Percentiles rank a stretch among this genome's conserved stretches.
Conservation (phyloP, 2,113 vertebrate genomes). For the Erythrocebus patas region DNA sequence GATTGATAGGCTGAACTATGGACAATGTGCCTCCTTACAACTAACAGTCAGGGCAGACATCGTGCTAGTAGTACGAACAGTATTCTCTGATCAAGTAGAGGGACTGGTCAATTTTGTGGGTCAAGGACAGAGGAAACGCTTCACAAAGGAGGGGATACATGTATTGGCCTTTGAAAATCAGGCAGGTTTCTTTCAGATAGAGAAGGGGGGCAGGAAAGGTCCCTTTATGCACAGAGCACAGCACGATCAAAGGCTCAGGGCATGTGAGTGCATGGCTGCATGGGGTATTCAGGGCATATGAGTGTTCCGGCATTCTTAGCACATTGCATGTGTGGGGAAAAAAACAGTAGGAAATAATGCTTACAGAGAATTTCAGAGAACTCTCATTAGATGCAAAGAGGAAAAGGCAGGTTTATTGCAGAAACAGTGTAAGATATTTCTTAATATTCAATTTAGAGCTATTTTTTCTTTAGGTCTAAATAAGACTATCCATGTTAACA, state of each 20-base stretch:
- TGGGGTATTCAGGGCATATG: background rate
- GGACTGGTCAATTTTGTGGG: background rate
- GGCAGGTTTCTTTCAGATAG: background rate
- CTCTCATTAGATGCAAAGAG: background rate
- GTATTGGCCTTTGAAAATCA: background rate
- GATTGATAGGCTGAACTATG: fast-evolving
- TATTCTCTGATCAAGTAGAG: background rate
- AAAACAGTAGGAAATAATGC: background rate
- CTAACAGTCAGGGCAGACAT: background rate
- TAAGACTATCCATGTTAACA: background rate
- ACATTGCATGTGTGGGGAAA: background rate
- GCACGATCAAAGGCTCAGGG: fast-evolving
- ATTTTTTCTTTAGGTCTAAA: background rate
- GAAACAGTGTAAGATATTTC: background rate
- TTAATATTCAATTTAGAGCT: background rate
- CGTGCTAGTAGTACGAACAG: background rate
- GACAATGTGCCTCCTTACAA: no score
- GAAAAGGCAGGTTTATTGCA: background rate
- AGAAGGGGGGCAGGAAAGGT: fast-evolving
- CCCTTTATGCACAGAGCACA: background rate
- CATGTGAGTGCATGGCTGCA: fast-evolving
- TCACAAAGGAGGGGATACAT: background rate
- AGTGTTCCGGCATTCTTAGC: background rate
- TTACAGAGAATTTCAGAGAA: background rate
- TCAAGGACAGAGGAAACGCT: background rate